Conservation (phyloP, 2,113 vertebrate genomes). For the Sus scrofa region T2T-Sscrofa CM000830.6:32605001-32605500, state of each 20-base stretch:
- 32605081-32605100: neutral
- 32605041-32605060: neutral
- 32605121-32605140: neutral
- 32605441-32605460: neutral
- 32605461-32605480: slow-evolving; percentile 25
- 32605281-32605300: no score
- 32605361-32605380: neutral
- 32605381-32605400: neutral
- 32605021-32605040: neutral
- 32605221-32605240: neutral
- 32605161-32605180: neutral
- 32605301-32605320: neutral
- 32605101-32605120: neutral
- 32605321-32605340: neutral
- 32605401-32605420: neutral
- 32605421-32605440: neutral
- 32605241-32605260: no score
- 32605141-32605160: neutral
- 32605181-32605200: neutral
- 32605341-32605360: neutral
- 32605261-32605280: no score
- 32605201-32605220: neutral
- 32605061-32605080: neutral
- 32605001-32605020: neutral
- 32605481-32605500: neutral